Conservation (phyloP, 2,113 vertebrate species). For the Casuarius casuarius region DNA sequence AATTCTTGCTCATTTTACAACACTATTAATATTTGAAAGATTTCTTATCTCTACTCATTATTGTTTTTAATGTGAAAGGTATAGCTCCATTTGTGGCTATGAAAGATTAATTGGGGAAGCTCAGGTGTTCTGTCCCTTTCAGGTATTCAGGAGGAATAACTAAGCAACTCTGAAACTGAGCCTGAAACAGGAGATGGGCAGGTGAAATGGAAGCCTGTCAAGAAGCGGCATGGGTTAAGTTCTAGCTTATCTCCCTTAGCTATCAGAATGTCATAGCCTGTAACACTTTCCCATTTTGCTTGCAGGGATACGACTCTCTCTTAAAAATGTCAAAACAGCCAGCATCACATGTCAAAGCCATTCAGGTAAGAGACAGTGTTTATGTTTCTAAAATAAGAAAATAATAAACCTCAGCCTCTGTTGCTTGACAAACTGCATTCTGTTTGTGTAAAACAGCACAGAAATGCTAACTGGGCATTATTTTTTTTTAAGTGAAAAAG, state of each 20-base stretch:
- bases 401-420: neutral
- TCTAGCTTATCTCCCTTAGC: slow-evolving; percentile 73
- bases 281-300: slow-evolving; percentile 75
- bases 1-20: slow-evolving; percentile 12
- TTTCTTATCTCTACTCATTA: slow-evolving; percentile 69
- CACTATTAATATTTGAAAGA: slow-evolving; percentile 16
- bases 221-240: slow-evolving; percentile 73
- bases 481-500: slow-evolving; percentile 24
- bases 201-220: slow-evolving; percentile 77
- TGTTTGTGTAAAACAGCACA: neutral
- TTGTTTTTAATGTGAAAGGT: slow-evolving; percentile 68
- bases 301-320: slow-evolving; percentile 75
- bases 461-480: neutral
- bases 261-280: slow-evolving; percentile 75
- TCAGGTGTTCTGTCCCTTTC: slow-evolving; percentile 79
- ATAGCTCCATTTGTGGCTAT: slow-evolving; percentile 79
- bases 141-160: slow-evolving; percentile 78
- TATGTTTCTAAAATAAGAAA: slow-evolving; percentile 52
- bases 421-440: slow-evolving; percentile 14
- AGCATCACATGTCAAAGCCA: slow-evolving; percentile 93
- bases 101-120: slow-evolving; percentile 89
- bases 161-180: slow-evolving; percentile 85
- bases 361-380: slow-evolving; percentile 89
- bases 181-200: slow-evolving; percentile 84
- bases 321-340: slow-evolving; percentile 94